Conservation (phyloP, 2,797 vertebrate genomes). For the Sylvilagus floridanus region DNA sequence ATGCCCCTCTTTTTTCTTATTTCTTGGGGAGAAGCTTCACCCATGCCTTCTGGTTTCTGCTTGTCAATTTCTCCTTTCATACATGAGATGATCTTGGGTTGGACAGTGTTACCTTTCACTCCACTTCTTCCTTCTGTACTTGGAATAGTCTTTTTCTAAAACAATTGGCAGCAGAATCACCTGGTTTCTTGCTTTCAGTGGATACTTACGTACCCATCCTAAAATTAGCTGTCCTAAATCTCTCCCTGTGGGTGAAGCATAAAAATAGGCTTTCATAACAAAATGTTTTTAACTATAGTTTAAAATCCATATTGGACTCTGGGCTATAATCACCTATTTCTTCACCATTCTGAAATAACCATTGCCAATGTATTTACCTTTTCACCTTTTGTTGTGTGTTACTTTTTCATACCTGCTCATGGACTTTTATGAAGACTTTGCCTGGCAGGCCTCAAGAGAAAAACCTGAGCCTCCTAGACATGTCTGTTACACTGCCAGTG, state of each 20-base stretch:
- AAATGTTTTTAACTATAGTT: not conserved
- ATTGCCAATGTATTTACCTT: not conserved
- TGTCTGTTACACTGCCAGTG: rapidly evolving
- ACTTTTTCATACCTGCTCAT: not conserved
- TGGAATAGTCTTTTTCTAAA: not conserved
- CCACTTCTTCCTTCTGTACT: not conserved
- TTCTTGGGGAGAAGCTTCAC: not conserved
- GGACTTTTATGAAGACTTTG: not conserved
- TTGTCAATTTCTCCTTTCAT: not conserved
- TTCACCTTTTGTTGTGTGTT: not conserved
- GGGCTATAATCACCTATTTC: not conserved
- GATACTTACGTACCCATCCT: not conserved
- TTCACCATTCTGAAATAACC: not conserved
- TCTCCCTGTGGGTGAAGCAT: not conserved
- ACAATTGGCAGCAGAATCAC: not conserved
- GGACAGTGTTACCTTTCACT: not conserved
- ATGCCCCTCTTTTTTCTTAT: not conserved
- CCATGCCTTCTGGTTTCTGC: not conserved
- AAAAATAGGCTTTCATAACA: not conserved
- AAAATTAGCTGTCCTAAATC: not conserved
- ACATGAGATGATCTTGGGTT: not conserved
- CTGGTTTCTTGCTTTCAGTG: not conserved
- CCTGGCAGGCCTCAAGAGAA: too few relatives aligned
- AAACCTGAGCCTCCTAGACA: too few relatives aligned
- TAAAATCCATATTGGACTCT: not conserved